Percentiles rank a stretch among this genome's conserved stretches.
phyloP scores from a whole-genome alignment of 2,113 vertebrate species.

The Seriola dumerili region DNA sequence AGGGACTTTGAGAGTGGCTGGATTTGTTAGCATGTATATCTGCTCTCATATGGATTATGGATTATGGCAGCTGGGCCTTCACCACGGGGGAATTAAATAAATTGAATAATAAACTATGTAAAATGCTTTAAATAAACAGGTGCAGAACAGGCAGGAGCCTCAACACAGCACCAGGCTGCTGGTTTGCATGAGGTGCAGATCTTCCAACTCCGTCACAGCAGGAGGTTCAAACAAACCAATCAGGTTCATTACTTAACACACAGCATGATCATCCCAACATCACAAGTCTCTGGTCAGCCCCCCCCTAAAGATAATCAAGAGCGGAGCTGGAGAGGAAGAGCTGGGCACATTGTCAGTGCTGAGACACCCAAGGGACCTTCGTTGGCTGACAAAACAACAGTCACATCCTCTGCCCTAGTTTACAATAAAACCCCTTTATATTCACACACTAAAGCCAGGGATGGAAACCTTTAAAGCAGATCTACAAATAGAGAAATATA shows the following conservation, averaged over 20 bases:
- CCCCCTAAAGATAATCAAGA: constrained; percentile 18
- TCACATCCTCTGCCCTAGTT: constrained; percentile 54
- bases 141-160: background rate
- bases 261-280: constrained; percentile 34
- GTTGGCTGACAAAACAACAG: constrained; percentile 35
- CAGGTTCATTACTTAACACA: constrained; percentile 56
- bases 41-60: no score
- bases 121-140: no score
- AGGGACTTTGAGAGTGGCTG: no score
- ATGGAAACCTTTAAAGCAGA: constrained; percentile 7
- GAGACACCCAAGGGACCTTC: constrained; percentile 40
- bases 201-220: constrained; percentile 60
- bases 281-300: constrained; percentile 40
- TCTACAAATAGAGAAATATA: constrained; percentile 1
- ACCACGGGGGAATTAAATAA: no score
- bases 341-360: constrained; percentile 6
- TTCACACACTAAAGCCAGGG: constrained; percentile 1
- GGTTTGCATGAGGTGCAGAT: constrained; percentile 60
- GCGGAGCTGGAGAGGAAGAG: constrained; percentile 15
- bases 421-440: constrained; percentile 45
- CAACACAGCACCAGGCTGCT: constrained; percentile 14
- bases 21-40: no score
- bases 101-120: no score
- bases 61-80: no score
- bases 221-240: constrained; percentile 45